phyloP scores from a whole-genome alignment of 2,797 vertebrate genomes.

The Enteromius paludinosus region DNA sequence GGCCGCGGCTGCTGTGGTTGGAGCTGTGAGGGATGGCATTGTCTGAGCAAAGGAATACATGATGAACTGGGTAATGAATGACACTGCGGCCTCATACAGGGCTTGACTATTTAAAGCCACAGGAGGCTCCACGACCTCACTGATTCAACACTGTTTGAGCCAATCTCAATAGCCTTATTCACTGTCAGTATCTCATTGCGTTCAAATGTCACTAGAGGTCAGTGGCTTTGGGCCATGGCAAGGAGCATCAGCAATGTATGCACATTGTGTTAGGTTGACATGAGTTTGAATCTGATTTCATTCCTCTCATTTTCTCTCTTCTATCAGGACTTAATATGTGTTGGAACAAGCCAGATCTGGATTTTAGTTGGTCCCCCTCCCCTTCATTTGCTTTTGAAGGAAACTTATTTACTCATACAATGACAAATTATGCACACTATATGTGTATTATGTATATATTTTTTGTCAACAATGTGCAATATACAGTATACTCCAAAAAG shows the following conservation, averaged over 20 bases:
- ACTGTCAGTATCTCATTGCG: slow-evolving; percentile 22
- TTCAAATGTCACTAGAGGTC: slow-evolving; percentile 35
- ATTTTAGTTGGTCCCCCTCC: background rate
- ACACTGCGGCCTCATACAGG: slow-evolving; percentile 8
- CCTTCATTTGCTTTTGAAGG: background rate
- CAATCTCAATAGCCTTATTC: slow-evolving; percentile 29
- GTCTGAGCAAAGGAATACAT: slow-evolving; percentile 40
- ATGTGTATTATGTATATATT: background rate
- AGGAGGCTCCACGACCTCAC: background rate
- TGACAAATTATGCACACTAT: background rate
- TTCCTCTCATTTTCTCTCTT: background rate
- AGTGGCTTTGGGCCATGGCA: slow-evolving; percentile 8
- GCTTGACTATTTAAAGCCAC: slow-evolving; percentile 35
- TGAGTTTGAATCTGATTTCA: slow-evolving; percentile 3
- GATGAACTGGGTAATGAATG: slow-evolving; percentile 49
- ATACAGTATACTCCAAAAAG: background rate
- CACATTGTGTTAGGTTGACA: background rate
- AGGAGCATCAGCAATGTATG: background rate
- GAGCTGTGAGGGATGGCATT: slow-evolving; percentile 26
- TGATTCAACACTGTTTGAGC: slow-evolving; percentile 29
- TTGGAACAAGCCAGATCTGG: background rate
- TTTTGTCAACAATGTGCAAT: background rate
- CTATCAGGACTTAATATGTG: background rate
- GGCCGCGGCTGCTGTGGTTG: background rate
- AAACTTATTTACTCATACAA: background rate